Evolutionary conservation across 2,113 vertebrate genomes (phyloP).

Genomic region (Oceanodroma tethys): DNA sequence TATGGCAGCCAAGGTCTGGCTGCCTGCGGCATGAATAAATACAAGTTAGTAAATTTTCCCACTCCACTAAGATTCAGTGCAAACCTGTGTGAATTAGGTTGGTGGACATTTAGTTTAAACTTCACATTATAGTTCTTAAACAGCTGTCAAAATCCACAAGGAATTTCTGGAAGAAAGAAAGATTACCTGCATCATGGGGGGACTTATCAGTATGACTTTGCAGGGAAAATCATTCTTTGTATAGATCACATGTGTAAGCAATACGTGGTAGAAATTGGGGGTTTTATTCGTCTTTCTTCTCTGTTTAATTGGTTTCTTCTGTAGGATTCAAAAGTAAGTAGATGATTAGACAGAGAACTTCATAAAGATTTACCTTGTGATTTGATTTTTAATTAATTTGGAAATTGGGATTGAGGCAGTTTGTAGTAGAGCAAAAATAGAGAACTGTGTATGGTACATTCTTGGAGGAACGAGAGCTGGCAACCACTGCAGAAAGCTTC

Average conservation of each 20-base stretch:
- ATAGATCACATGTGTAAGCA: neutral
- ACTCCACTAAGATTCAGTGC: neutral
- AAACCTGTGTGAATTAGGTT: neutral
- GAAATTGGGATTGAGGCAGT: neutral
- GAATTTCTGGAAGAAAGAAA: neutral
- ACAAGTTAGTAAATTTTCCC: neutral
- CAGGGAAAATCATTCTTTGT: neutral
- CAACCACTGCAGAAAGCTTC: constrained; percentile 13
- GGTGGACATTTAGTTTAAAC: neutral
- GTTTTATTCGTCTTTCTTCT: neutral
- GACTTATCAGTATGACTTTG: neutral
- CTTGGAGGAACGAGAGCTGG: neutral
- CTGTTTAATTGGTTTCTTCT: neutral
- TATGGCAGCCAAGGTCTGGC: neutral
- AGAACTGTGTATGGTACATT: constrained; percentile 10
- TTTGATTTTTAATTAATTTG: neutral
- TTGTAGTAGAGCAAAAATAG: neutral
- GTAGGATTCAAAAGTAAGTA: neutral
- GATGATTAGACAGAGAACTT: neutral
- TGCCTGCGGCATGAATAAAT: neutral
- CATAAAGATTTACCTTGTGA: neutral
- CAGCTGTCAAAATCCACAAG: neutral
- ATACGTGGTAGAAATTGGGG: neutral
- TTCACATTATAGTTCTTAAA: neutral
- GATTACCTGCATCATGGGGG: neutral